Evolutionary conservation across 2,113 vertebrate species (phyloP).

Genomic region (Vimba vimba): DNA sequence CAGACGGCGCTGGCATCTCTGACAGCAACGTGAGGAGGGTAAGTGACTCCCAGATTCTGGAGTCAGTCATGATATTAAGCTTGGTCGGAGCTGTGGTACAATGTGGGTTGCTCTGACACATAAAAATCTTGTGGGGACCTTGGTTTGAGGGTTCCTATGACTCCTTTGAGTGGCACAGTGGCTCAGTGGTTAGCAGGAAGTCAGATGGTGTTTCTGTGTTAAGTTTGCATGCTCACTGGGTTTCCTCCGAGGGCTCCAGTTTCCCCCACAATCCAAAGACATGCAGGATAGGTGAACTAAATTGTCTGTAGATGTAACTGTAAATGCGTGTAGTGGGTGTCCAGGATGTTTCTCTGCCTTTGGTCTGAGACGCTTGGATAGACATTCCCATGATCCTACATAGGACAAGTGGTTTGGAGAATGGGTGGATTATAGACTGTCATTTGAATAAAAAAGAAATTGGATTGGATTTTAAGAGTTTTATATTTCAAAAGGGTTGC

Average conservation of each 20-base stretch:
- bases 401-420: neutral
- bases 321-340: neutral
- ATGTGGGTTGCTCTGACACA: neutral
- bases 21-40: conserved; percentile 85
- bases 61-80: neutral
- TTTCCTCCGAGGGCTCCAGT: neutral
- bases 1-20: conserved; percentile 80
- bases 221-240: neutral
- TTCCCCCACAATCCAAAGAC: neutral
- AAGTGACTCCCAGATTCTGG: conserved; percentile 63
- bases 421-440: neutral
- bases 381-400: neutral
- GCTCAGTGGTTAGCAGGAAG: neutral
- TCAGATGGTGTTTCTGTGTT: neutral
- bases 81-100: neutral
- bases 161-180: neutral
- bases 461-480: neutral
- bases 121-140: neutral
- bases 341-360: neutral
- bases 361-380: neutral
- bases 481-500: neutral
- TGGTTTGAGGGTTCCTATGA: neutral
- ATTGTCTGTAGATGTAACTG: neutral
- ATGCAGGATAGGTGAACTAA: neutral
- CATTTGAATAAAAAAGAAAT: neutral